A percentile compares a stretch with the other conserved stretches of the same genome.
Evolutionary conservation across 2,797 vertebrate genomes (phyloP).

Genomic region (Myoxocephalus aenaeus): DNA sequence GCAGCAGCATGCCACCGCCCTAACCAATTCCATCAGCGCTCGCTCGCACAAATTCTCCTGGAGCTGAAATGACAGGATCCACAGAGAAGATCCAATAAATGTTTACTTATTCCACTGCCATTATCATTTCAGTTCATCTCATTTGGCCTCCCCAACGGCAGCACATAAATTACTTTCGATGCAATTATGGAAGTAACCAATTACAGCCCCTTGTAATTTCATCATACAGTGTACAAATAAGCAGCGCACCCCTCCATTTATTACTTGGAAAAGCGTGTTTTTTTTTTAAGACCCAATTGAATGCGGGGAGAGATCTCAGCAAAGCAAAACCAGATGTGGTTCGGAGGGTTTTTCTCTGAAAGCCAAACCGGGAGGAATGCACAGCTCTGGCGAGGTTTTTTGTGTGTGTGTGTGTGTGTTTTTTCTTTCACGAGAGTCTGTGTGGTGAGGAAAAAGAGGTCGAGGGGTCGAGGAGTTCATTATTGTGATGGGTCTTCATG

Average conservation of each 20-base stretch:
- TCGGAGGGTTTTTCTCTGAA: conserved; percentile 45
- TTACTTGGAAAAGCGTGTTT: conserved; percentile 66
- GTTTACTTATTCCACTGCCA: conserved; percentile 60
- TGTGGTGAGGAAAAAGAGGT: conserved; percentile 54
- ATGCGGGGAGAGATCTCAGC: conserved; percentile 61
- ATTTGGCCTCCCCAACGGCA: conserved; percentile 61
- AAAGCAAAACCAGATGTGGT: conserved; percentile 82
- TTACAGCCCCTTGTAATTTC: conserved; percentile 75
- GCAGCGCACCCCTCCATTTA: conserved; percentile 69
- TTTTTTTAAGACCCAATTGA: conserved; percentile 76
- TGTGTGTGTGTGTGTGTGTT: background rate
- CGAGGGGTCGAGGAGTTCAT: conserved; percentile 67
- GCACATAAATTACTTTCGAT: conserved; percentile 68
- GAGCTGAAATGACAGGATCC: conserved; percentile 69
- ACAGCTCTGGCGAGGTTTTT: conserved; percentile 31
- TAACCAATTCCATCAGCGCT: conserved; percentile 57
- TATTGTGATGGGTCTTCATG: conserved; percentile 59
- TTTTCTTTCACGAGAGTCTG: conserved; percentile 29
- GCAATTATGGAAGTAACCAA: conserved; percentile 78
- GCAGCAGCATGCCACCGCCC: conserved; percentile 44
- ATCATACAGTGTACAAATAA: conserved; percentile 72
- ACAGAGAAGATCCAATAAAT: conserved; percentile 63
- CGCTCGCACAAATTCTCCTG: conserved; percentile 53
- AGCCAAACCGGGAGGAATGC: conserved; percentile 78
- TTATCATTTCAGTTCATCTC: conserved; percentile 70